Evolutionary conservation across 2,888 invertebrate species (phyloP), one percentile per base, ranked within the genome.

Genomic region (Gymnocheta viridis): DNA sequence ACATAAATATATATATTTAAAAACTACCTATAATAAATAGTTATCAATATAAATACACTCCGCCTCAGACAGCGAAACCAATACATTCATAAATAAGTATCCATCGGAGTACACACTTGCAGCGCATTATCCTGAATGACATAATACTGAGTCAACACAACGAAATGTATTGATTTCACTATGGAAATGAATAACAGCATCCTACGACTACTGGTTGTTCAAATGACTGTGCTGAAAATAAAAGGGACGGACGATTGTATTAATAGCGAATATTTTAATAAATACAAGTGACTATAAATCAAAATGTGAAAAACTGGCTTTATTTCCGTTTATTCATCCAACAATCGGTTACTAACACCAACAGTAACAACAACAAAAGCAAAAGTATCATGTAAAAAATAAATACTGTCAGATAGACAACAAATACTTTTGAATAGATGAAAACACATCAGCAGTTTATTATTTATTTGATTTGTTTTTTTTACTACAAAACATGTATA

Each of bases 181-280:
- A 64, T 54, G 27, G n/a, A 72, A 79, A 72, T 79, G 35, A 64
- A 62, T 54, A 27, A 72, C 14, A 58, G 19, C 22, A 67, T 32
- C 27, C 35, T 17, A 10, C 49, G 22, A 60, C 38, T 19, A 32
- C 24, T 24, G 47, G 19, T 22, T 56, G 24, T 66, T 66, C 27
- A 41, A 47, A 19, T 47, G 58, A 32, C 32, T 32, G 54, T 56
- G 35, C 49, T n/a, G 2, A 56, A 44, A 66, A 54, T 41, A 54
- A 51, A 62, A 56, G 17, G 44, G 17, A 56, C 56, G 17, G 24
- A 44, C 22, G 51, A 12, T 29, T 54, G 29, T 64, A 24, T 54
- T 47, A 64, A 79, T 35, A 79, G 64, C 32, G 54, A 79, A 72
- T 64, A 64, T 72, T 47, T 19, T 72, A 72, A 72, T 56, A 79